Evolutionary conservation across 2,888 invertebrate genomes (phyloP).

Genomic region (Anorthoa munda): DNA sequence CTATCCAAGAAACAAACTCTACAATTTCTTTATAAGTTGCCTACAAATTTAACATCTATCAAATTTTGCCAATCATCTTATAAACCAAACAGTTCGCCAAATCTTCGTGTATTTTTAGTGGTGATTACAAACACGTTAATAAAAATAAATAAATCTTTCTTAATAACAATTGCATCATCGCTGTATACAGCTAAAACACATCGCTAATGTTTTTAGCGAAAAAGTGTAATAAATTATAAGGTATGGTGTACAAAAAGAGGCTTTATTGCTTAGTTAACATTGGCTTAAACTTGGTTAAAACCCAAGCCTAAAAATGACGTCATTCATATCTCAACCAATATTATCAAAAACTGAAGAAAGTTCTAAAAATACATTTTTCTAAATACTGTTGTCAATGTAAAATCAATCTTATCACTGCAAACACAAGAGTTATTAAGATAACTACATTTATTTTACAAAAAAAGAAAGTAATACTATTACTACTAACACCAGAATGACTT

Average conservation of each 20-base stretch:
- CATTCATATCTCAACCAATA: slow-evolving; percentile 17
- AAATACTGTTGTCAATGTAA: slow-evolving; percentile 13
- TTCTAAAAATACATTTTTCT: slow-evolving; percentile 20
- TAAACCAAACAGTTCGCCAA: slow-evolving; percentile 1
- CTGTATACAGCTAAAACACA: slow-evolving; percentile 7
- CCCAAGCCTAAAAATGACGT: slow-evolving; percentile 17
- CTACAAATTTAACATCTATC: neutral
- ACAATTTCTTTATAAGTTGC: neutral
- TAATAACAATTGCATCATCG: slow-evolving; percentile 57
- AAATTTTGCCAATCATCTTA: neutral
- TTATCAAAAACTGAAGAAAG: slow-evolving; percentile 45
- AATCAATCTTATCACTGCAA: slow-evolving; percentile 29
- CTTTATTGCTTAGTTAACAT: slow-evolving; percentile 29
- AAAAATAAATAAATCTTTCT: slow-evolving; percentile 41
- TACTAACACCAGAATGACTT: slow-evolving; percentile 43
- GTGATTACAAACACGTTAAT: slow-evolving; percentile 38
- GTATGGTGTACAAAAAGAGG: slow-evolving; percentile 5
- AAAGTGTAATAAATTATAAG: slow-evolving; percentile 30
- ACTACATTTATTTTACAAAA: slow-evolving; percentile 9
- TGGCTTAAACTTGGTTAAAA: neutral
- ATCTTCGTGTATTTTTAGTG: slow-evolving; percentile 37
- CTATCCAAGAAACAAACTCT: neutral
- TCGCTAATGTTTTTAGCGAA: slow-evolving; percentile 54
- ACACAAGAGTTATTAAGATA: slow-evolving; percentile 29
- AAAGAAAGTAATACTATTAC: slow-evolving; percentile 60